phyloP scores from a whole-genome alignment of 2,888 invertebrate species.

The Itoplectis maculator region DNA sequence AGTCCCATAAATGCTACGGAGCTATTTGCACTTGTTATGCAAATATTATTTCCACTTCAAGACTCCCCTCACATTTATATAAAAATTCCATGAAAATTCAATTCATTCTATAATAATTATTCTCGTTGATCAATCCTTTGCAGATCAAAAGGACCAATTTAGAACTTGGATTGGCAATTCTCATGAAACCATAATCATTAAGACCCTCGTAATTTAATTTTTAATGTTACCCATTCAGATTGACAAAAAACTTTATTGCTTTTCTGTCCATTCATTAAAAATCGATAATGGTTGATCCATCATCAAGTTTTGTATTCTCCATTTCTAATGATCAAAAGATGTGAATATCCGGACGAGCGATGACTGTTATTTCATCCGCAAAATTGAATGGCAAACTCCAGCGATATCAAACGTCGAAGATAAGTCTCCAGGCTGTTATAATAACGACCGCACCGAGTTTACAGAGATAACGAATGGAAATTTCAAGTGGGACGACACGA shows the following conservation, averaged over 20 bases:
- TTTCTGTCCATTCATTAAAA: neutral
- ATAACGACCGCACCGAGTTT: conserved; percentile 13
- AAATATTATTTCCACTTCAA: too few species aligned
- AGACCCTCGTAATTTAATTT: neutral
- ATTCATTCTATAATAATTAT: too few species aligned
- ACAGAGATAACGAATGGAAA: conserved; percentile 42
- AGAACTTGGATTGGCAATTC: neutral
- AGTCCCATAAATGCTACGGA: too few species aligned
- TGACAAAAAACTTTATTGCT: neutral
- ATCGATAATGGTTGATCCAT: neutral
- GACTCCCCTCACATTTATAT: too few species aligned
- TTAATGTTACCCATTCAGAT: neutral
- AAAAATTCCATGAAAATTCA: too few species aligned
- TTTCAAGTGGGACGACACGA: conserved; percentile 18
- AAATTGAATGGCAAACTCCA: conserved; percentile 4
- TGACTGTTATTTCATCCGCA: neutral
- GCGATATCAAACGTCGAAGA: conserved; percentile 16
- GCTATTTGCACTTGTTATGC: too few species aligned
- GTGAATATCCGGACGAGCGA: neutral
- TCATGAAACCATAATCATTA: neutral
- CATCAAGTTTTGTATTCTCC: neutral
- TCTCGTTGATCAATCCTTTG: too few species aligned
- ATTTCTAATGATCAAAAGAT: neutral
- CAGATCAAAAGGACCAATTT: neutral
- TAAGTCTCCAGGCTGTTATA: conserved; percentile 37